Base-by-base conservation (phyloP, 2,113 vertebrate species). In the Neogobius melanostomus region DNA sequence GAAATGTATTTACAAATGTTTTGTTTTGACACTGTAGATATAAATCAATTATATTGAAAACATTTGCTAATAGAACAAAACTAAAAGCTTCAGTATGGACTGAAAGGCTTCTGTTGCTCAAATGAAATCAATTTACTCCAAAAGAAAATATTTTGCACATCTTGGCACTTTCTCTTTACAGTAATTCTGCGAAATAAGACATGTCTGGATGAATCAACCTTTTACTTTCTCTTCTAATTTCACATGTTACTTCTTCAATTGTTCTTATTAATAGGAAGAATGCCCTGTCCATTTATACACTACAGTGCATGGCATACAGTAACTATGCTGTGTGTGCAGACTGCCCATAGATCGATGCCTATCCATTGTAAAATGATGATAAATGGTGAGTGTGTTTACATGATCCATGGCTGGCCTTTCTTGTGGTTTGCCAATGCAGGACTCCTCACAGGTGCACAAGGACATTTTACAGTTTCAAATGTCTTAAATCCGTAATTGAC, bases 291-390 rank as follows among this genome's bases (percentile, higher is more conserved):
- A 36, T 36, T 36, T 2, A 11, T 2, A 8, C 56, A 6, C 5
- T 10, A 7, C 28, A 36, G 28, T 59, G 17, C 17, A 14, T 14
- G 11, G 6, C 14, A 42, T 59, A 36, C 28, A 36, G 28, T 36
- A 14, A 42, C 5, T 59, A 83, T 81, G 81, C 44, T 74, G 67
- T 69, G 74, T 65, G 69, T 69, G 81, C 80, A 75, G 75, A 82
- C 80, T 79, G 80, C 85, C 85, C 54, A 76, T 85, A 42, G 81
- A 88, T 90, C 86, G 76, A 87, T 87, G 77, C 52, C 46, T 71
- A 80, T 82, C 77, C 71, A 46, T 75, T 88, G 81, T 77, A 79
- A 78, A 85, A 89, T 84, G n/a, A 81, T 90, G 85, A 89, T 72
- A 79, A 86, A 91, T 80, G 72, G 57, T 4, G 71, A 76, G 43